Evolutionary conservation across 2,888 invertebrate species (phyloP).

Genomic region (Frankliniella fusca): DNA sequence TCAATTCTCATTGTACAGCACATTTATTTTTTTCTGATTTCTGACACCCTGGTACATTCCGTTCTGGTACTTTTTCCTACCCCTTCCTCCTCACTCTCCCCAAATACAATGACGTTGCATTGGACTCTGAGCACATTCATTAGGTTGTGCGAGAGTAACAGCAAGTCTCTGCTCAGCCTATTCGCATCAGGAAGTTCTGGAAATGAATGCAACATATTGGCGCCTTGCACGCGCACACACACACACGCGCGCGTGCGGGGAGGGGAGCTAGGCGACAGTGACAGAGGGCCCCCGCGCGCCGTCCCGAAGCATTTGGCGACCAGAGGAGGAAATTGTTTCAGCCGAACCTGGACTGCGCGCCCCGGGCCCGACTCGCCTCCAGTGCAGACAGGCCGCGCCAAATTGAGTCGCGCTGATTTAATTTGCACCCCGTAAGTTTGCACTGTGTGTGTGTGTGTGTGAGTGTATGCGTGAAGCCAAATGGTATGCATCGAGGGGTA

Average conservation of each 20-base stretch:
- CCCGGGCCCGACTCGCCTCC: not conserved
- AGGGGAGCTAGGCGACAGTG: not conserved
- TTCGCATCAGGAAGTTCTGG: not conserved
- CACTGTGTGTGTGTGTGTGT: not conserved
- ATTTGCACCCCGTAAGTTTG: not conserved
- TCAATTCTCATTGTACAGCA: no score
- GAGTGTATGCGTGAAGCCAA: not conserved
- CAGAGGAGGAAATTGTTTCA: not conserved
- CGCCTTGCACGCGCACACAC: not conserved
- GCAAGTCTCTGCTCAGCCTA: no score
- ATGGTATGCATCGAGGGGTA: not conserved
- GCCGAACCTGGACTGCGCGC: not conserved
- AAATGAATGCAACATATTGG: not conserved
- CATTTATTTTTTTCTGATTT: no score
- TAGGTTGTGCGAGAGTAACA: no score
- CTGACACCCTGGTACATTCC: no score
- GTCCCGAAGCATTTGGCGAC: not conserved
- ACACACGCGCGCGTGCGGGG: not conserved
- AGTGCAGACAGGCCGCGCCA: not conserved
- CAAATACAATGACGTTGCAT: no score
- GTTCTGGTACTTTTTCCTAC: no score
- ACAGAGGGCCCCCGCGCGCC: not conserved
- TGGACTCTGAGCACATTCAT: no score
- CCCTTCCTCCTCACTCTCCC: no score
- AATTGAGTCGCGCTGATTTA: slow-evolving; percentile 4